These are phyloP conservation scores for Eulemur albifrons DNA, from an alignment of 2,797 vertebrate genomes.

Conservation along the genomic window DNA sequence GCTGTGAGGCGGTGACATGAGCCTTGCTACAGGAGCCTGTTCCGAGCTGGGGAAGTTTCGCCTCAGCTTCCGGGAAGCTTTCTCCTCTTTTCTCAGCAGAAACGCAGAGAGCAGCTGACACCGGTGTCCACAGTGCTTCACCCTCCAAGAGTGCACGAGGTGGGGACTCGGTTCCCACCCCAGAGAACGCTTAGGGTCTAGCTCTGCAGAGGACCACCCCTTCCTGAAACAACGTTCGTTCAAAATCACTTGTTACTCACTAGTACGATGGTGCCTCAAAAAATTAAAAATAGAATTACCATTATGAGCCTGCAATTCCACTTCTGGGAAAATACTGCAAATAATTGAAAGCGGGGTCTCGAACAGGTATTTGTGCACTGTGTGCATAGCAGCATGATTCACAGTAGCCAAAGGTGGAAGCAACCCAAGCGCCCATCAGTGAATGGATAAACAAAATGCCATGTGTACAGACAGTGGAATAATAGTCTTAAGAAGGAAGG, in stretches of 20 bases:
- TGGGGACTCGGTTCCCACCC: fast-evolving
- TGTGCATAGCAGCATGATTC: fast-evolving
- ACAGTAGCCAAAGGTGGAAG: fast-evolving
- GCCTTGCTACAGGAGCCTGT: background rate
- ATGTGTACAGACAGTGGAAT: too few species aligned
- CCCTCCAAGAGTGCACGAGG: background rate
- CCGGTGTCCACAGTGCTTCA: background rate
- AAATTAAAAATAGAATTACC: background rate
- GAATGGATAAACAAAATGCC: background rate
- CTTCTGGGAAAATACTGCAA: too few species aligned
- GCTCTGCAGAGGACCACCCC: background rate
- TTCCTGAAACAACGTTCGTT: background rate
- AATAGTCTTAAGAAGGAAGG: background rate
- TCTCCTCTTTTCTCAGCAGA: background rate
- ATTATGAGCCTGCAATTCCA: fast-evolving
- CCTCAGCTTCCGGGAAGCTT: background rate
- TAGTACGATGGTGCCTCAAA: background rate
- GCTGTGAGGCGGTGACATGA: fast-evolving
- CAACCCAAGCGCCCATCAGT: fast-evolving
- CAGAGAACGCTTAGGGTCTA: background rate
- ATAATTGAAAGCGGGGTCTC: too few species aligned
- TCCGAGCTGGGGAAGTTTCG: background rate
- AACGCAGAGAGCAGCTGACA: fast-evolving
- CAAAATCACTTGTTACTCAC: background rate
- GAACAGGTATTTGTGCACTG: fast-evolving